These are phyloP conservation scores for Mesembrinibis cayennensis DNA, from an alignment of 2,113 vertebrate species.

Conservation along the genomic window DNA sequence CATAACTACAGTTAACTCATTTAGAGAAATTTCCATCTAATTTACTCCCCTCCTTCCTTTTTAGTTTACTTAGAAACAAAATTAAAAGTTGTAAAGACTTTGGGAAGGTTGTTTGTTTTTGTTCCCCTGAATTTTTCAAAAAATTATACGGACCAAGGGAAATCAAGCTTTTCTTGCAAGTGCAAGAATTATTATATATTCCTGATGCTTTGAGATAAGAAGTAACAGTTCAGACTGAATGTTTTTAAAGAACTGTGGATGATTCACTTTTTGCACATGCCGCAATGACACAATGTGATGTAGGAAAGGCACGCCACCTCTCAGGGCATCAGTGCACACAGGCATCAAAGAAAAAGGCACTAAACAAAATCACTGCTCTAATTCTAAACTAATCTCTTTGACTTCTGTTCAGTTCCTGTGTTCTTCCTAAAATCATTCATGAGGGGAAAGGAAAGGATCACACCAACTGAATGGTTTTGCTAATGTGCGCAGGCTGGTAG, in stretches of 20 bases:
- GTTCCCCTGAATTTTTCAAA: not conserved
- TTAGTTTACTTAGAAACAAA: not conserved
- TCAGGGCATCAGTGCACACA: not conserved
- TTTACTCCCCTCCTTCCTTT: accelerated
- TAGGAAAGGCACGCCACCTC: not conserved
- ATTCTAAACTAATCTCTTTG: not conserved
- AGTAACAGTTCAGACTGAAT: not conserved
- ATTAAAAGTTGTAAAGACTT: not conserved
- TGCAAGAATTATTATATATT: not conserved
- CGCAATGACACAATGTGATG: not conserved
- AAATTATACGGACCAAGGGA: not conserved
- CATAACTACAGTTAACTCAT: not conserved
- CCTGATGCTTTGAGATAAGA: not conserved
- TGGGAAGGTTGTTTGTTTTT: not conserved
- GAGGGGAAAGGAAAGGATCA: not conserved
- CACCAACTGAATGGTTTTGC: not conserved
- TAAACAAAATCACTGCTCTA: not conserved
- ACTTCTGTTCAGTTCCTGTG: not conserved
- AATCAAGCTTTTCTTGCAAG: not conserved
- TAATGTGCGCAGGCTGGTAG: not conserved
- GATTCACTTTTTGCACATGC: not conserved
- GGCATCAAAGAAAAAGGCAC: not conserved
- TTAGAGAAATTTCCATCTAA: not conserved
- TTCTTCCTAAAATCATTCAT: not conserved
- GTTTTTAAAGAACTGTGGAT: not conserved